Percentiles rank a stretch among this genome's conserved stretches.
phyloP scores from a whole-genome alignment of 2,888 invertebrate species.

The Drosophila meridiana region DNA sequence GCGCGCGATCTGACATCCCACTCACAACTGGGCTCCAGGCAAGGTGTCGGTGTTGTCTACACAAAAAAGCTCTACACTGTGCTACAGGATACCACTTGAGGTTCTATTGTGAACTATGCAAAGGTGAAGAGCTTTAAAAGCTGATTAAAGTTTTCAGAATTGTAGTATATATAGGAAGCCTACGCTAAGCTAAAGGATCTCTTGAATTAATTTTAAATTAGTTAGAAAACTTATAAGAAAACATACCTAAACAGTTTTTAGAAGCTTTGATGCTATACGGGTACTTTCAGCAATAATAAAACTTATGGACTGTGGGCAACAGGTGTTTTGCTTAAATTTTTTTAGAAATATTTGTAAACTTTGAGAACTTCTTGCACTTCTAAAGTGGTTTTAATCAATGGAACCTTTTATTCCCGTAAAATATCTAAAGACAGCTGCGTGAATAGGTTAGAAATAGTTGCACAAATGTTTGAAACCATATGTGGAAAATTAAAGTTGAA shows the following conservation, averaged over 20 bases:
- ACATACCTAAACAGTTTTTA: too few species aligned
- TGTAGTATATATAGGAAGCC: neutral
- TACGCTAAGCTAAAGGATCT: neutral
- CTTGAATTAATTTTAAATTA: too few species aligned
- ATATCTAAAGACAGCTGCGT: neutral
- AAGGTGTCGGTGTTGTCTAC: conserved; percentile 60
- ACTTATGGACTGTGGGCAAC: too few species aligned
- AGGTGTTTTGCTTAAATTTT: neutral
- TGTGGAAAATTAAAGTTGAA: neutral
- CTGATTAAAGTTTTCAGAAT: neutral
- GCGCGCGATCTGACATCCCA: conserved; percentile 75
- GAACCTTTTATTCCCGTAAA: neutral
- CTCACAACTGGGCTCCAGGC: conserved; percentile 67
- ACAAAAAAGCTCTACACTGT: conserved; percentile 41
- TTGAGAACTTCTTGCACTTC: neutral
- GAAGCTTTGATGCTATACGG: too few species aligned
- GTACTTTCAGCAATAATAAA: too few species aligned
- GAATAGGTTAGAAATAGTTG: neutral
- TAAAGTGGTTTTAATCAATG: neutral
- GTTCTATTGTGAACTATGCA: neutral
- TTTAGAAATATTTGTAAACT: neutral
- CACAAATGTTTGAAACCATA: neutral
- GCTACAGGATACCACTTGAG: conserved; percentile 13
- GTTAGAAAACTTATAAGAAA: neutral
- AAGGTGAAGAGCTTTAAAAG: neutral